Conservation (phyloP, 2,888 invertebrate species). For the Mythimna ferrago region DNA sequence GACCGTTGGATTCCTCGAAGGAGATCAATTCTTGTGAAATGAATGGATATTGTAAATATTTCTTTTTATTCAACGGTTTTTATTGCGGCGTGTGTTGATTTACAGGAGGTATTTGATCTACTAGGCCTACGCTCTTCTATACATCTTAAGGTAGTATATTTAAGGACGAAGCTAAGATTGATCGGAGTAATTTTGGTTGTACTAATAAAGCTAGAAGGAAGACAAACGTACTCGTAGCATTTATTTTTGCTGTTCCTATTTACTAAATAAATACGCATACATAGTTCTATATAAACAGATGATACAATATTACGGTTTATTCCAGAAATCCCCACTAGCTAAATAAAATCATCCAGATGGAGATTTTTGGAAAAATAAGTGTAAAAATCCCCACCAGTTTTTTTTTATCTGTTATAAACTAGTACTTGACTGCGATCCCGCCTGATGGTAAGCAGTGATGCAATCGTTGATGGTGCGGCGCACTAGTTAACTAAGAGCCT, state of each 20-base stretch:
- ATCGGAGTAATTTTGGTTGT: neutral
- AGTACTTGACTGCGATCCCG: too few relatives aligned
- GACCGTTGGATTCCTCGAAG: conserved; percentile 53
- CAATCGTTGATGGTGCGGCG: too few relatives aligned
- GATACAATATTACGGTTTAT: too few relatives aligned
- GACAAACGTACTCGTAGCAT: too few relatives aligned
- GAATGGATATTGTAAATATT: conserved; percentile 45
- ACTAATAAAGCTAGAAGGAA: neutral
- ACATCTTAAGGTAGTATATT: neutral
- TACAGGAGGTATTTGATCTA: conserved; percentile 33
- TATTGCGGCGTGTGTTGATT: conserved; percentile 35
- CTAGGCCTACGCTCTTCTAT: conserved; percentile 8
- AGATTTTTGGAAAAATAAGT: too few relatives aligned
- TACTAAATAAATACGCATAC: neutral
- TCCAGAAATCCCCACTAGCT: too few relatives aligned
- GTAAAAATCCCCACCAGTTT: too few relatives aligned
- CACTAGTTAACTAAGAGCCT: too few relatives aligned
- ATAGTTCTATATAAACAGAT: too few relatives aligned
- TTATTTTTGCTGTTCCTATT: neutral
- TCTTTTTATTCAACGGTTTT: conserved; percentile 41
- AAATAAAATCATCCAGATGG: too few relatives aligned
- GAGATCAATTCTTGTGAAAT: conserved; percentile 54
- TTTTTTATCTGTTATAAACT: too few relatives aligned
- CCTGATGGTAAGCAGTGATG: too few relatives aligned
- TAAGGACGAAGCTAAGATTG: neutral